These are phyloP conservation scores for Drosophila demipolita DNA, from an alignment of 2,888 invertebrate species.

Conservation along the genomic window DNA sequence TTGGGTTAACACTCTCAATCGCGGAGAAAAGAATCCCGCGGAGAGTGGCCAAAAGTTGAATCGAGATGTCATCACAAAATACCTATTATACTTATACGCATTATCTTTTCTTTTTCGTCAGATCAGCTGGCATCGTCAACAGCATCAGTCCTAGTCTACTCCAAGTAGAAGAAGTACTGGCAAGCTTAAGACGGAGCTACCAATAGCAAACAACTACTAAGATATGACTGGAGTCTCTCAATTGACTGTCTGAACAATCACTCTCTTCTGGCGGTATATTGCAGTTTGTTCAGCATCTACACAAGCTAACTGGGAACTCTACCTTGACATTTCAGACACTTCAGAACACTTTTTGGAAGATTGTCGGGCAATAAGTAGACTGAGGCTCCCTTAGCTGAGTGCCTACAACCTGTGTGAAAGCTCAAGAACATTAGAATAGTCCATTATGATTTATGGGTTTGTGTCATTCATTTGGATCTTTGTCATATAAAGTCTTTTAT, in stretches of 20 bases:
- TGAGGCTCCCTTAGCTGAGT: neutral
- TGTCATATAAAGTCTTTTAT: neutral
- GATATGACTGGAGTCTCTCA: neutral
- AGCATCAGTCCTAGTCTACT: too few relatives aligned
- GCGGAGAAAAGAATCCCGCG: too few relatives aligned
- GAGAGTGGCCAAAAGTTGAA: too few relatives aligned
- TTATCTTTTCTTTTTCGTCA: too few relatives aligned
- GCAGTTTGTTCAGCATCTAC: neutral
- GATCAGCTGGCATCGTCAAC: too few relatives aligned
- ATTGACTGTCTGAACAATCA: neutral
- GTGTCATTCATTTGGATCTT: too few relatives aligned
- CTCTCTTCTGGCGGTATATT: neutral
- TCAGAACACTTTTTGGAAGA: neutral
- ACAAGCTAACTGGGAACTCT: neutral
- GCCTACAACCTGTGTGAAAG: neutral
- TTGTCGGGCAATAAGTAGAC: neutral
- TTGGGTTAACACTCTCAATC: neutral
- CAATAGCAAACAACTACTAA: too few relatives aligned
- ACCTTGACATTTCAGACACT: too few relatives aligned
- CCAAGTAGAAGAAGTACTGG: too few relatives aligned
- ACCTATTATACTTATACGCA: too few relatives aligned
- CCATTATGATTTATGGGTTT: neutral
- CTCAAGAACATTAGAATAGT: neutral
- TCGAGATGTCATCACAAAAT: too few relatives aligned
- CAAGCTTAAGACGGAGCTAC: too few relatives aligned